Percentiles rank a stretch among this genome's conserved stretches.
Conservation (phyloP, 1,140 invertebrate species). For the Manduca sexta region DNA sequence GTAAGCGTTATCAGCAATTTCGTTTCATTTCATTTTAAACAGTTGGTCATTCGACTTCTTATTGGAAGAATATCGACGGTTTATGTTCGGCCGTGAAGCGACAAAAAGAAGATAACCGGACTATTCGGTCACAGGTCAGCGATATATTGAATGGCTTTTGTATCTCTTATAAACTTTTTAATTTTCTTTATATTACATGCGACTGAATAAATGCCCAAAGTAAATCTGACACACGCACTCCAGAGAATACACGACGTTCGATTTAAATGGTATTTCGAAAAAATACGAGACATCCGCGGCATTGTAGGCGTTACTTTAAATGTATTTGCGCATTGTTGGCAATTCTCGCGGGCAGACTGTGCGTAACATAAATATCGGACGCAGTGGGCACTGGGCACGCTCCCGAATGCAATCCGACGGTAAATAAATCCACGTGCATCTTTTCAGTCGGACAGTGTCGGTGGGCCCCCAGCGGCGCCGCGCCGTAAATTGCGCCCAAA, state of each 20-base stretch:
- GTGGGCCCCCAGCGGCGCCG: constrained; percentile 44
- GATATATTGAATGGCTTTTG: constrained; percentile 12
- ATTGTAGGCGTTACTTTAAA: constrained; percentile 48
- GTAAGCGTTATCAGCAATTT: constrained; percentile 40
- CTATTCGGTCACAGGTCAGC: constrained; percentile 24
- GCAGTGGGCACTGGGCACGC: constrained; percentile 50
- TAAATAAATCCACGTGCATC: constrained; percentile 60
- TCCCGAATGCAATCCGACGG: constrained; percentile 55
- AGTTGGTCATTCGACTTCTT: constrained; percentile 33
- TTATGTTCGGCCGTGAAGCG: constrained; percentile 33
- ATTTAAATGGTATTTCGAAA: constrained; percentile 53
- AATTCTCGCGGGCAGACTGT: constrained; percentile 38
- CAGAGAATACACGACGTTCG: constrained; percentile 25
- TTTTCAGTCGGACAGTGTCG: constrained; percentile 40
- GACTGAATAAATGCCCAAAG: constrained; percentile 18
- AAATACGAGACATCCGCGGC: constrained; percentile 43
- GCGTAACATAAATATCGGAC: constrained; percentile 59
- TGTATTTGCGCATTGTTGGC: constrained; percentile 62
- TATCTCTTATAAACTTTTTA: neutral
- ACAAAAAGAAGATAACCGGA: constrained; percentile 30
- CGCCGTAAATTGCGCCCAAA: constrained; percentile 60
- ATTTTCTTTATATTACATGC: too few relatives aligned
- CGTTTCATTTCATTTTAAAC: constrained; percentile 46
- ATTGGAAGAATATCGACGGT: constrained; percentile 34
- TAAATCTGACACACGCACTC: constrained; percentile 30